A percentile compares a stretch with the other conserved stretches of the same genome.
phyloP scores from a whole-genome alignment of 2,888 invertebrate species.

The Heliconius hortense region DNA sequence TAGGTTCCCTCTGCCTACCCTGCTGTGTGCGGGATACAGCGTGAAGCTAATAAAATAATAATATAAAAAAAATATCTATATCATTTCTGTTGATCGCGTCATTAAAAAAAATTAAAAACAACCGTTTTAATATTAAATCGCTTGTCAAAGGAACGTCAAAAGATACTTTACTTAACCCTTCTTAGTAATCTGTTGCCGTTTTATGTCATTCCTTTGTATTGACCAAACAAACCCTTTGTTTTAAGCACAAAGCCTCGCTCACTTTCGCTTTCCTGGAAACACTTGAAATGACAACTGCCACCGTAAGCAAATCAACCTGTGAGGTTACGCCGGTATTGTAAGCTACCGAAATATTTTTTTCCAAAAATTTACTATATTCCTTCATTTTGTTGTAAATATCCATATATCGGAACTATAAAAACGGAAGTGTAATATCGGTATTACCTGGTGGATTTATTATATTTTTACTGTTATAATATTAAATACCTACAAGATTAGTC shows the following conservation, averaged over 20 bases:
- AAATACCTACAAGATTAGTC: neutral
- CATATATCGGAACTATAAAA: neutral
- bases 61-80: too few relatives aligned
- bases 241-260: conserved; percentile 25
- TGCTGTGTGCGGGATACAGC: too few relatives aligned
- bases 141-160: conserved; percentile 11
- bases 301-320: conserved; percentile 43
- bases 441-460: neutral
- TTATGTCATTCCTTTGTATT: conserved; percentile 27
- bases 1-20: too few relatives aligned
- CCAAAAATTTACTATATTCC: neutral
- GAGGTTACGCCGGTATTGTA: conserved; percentile 27
- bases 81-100: too few relatives aligned
- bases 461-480: neutral
- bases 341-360: neutral
- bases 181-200: conserved; percentile 17
- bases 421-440: neutral
- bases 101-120: neutral
- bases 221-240: conserved; percentile 28
- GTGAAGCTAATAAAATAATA: too few relatives aligned
- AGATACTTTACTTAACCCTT: conserved; percentile 5
- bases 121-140: conserved; percentile 16
- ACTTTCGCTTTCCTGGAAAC: conserved; percentile 38
- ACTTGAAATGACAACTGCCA: conserved; percentile 37
- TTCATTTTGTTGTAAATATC: neutral